phyloP scores from a whole-genome alignment of 2,888 invertebrate species.

The Cataglyphis albicans region DNA sequence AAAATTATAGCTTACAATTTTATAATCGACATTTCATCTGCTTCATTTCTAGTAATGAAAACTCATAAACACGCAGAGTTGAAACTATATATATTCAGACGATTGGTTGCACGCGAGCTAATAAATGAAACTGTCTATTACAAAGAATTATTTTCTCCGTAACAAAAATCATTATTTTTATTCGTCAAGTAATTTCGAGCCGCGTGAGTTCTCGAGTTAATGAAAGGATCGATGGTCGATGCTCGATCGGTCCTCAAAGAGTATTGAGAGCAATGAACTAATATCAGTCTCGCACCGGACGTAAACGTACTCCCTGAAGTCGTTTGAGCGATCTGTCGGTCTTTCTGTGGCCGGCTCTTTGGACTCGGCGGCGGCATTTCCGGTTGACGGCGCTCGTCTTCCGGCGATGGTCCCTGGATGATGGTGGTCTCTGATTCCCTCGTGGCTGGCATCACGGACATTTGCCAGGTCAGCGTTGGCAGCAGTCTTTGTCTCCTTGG shows the following conservation, averaged over 20 bases:
- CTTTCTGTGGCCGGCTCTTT: slow-evolving; percentile 64
- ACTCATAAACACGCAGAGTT: not conserved
- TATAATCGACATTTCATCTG: not conserved
- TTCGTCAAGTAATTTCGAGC: not conserved
- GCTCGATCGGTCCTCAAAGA: slow-evolving; percentile 4
- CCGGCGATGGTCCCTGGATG: slow-evolving; percentile 65
- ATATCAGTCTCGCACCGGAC: slow-evolving; percentile 44
- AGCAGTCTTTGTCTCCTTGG: slow-evolving; percentile 80
- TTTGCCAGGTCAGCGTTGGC: slow-evolving; percentile 82
- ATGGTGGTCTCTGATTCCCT: slow-evolving; percentile 62
- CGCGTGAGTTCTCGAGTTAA: not conserved
- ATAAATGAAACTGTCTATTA: slow-evolving; percentile 1
- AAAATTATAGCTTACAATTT: slow-evolving; percentile 4
- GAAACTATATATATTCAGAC: not conserved
- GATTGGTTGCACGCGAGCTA: too few relatives aligned
- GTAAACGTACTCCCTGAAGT: slow-evolving; percentile 81
- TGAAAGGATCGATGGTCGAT: slow-evolving; percentile 20
- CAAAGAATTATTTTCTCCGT: not conserved
- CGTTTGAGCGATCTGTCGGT: slow-evolving; percentile 68
- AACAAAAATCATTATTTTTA: not conserved
- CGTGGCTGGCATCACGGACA: slow-evolving; percentile 78
- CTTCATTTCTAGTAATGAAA: not conserved
- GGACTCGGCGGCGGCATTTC: slow-evolving; percentile 57
- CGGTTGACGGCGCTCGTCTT: slow-evolving; percentile 65
- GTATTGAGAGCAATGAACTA: slow-evolving; percentile 36